Percentiles rank a stretch among this genome's conserved stretches.
Conservation (phyloP, 1,140 invertebrate genomes). For the Apis florea region DNA sequence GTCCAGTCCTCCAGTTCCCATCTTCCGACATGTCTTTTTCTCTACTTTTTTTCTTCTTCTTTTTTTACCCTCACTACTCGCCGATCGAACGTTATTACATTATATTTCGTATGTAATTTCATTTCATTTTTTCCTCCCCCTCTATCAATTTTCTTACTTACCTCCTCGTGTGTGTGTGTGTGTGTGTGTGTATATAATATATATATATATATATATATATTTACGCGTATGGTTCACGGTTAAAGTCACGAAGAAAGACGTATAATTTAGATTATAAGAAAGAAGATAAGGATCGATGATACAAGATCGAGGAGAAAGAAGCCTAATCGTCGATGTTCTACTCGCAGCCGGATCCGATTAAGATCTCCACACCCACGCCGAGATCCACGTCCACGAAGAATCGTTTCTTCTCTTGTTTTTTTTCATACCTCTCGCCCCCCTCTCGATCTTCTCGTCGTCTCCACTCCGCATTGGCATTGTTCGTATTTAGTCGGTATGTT, state of each 20-base stretch:
- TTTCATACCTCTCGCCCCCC: background rate
- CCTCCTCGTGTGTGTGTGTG: background rate
- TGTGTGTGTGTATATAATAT: no score
- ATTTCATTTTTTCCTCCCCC: background rate
- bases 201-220: no score
- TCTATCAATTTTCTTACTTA: background rate
- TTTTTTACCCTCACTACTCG: conserved; percentile 34
- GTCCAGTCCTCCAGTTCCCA: background rate
- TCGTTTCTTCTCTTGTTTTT: background rate
- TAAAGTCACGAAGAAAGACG: background rate
- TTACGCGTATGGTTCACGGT: background rate
- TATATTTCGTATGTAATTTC: background rate
- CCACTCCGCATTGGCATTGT: background rate
- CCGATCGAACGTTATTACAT: no score
- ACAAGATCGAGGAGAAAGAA: conserved; percentile 27
- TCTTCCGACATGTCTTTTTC: background rate
- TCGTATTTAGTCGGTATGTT: conserved; percentile 55
- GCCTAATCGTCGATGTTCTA: conserved; percentile 60
- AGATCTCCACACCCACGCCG: conserved; percentile 52
- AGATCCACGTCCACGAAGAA: background rate
- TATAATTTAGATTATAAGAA: background rate
- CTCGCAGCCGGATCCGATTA: conserved; percentile 46
- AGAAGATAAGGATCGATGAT: background rate
- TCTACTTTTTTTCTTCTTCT: no score
- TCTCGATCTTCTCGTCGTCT: background rate